These are phyloP conservation scores for Neodiprion pinetum DNA, from an alignment of 1,140 invertebrate genomes.

Conservation along the genomic window DNA sequence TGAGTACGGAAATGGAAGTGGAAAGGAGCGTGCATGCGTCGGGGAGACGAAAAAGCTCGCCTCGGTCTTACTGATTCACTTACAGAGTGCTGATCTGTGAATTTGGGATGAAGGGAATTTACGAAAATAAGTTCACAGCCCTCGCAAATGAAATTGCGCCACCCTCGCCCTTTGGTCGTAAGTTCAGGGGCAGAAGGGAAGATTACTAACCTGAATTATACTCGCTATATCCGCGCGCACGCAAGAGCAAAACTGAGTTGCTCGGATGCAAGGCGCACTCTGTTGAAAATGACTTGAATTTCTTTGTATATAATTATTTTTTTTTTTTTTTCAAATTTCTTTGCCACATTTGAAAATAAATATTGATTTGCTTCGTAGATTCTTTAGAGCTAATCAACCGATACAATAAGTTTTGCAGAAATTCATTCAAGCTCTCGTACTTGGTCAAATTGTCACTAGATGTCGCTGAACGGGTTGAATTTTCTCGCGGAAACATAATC, in stretches of 20 bases:
- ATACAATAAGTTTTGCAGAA: too few species aligned
- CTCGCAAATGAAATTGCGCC: constrained; percentile 41
- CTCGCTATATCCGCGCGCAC: constrained; percentile 10
- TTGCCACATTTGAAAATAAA: not conserved
- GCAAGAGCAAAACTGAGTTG: not conserved
- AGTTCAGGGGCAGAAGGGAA: too few species aligned
- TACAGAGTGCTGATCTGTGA: constrained; percentile 40
- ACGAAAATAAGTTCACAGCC: constrained; percentile 36
- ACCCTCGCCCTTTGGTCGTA: constrained; percentile 32
- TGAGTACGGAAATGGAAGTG: constrained; percentile 31
- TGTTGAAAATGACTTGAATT: constrained; percentile 8
- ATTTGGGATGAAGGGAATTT: constrained; percentile 24
- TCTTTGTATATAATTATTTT: not conserved
- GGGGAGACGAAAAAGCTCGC: constrained; percentile 21
- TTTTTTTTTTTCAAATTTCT: not conserved
- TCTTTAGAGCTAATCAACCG: too few species aligned
- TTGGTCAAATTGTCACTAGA: too few species aligned
- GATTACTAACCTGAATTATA: too few species aligned
- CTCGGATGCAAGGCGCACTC: not conserved
- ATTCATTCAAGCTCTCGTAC: too few species aligned
- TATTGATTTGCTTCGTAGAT: too few species aligned
- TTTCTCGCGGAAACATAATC: too few species aligned
- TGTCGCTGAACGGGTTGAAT: too few species aligned
- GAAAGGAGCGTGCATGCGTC: constrained; percentile 18
- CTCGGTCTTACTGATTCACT: constrained; percentile 25